These are phyloP conservation scores for Liopterus haemorrhoidalis DNA, from an alignment of 2,888 invertebrate genomes.

Conservation along the genomic window DNA sequence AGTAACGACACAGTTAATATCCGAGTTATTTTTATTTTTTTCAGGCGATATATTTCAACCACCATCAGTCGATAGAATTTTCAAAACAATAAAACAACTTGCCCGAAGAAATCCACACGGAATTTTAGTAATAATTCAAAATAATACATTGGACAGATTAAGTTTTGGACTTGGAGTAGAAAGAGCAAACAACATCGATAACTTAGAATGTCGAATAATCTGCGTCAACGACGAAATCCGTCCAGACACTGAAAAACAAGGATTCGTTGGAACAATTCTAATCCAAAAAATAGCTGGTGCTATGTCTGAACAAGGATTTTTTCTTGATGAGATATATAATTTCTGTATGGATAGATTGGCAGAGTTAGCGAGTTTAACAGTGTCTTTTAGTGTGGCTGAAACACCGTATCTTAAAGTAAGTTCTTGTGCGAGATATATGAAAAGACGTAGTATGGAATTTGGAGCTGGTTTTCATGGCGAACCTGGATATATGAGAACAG, in stretches of 20 bases:
- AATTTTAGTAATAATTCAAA: conserved; percentile 68
- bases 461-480: conserved; percentile 56
- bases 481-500: conserved; percentile 48
- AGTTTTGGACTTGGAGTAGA: conserved; percentile 79
- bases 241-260: conserved; percentile 37
- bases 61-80: conserved; percentile 38
- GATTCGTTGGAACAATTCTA: conserved; percentile 53
- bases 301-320: conserved; percentile 57
- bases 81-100: conserved; percentile 41
- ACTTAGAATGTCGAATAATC: conserved; percentile 51
- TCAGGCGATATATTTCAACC: conserved; percentile 39
- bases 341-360: conserved; percentile 48
- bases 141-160: conserved; percentile 72
- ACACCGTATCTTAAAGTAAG: conserved; percentile 51
- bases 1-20: neutral
- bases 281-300: conserved; percentile 67
- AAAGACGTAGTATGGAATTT: conserved; percentile 54
- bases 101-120: conserved; percentile 42
- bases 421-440: conserved; percentile 30
- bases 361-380: conserved; percentile 62
- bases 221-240: conserved; percentile 69
- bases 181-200: conserved; percentile 55
- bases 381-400: conserved; percentile 62
- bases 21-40: conserved; percentile 20
- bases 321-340: conserved; percentile 52